A percentile compares a stretch with the other conserved stretches of the same genome.
Evolutionary conservation across 2,797 vertebrate genomes (phyloP).

Genomic region (Helostoma temminkii): DNA sequence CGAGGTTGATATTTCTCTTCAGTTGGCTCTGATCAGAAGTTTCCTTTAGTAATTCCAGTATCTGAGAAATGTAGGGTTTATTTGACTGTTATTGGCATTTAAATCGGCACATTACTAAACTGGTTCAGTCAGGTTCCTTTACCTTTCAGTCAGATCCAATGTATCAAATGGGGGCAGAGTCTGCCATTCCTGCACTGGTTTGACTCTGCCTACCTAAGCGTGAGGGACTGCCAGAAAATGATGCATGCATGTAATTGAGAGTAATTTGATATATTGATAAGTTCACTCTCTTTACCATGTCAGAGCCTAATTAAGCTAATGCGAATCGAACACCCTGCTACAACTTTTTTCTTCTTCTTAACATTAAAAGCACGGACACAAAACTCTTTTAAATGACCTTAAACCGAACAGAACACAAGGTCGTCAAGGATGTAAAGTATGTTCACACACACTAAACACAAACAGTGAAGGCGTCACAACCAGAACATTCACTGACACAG

Average conservation of each 20-base stretch:
- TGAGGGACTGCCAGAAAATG: neutral
- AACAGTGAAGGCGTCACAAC: too few species aligned
- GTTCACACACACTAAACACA: too few species aligned
- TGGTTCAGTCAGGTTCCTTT: constrained; percentile 36
- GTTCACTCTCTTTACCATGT: neutral
- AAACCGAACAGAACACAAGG: neutral
- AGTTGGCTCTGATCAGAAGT: constrained; percentile 21
- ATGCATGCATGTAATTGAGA: too few species aligned
- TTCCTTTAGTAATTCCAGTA: constrained; percentile 12
- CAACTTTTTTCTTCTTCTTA: too few species aligned
- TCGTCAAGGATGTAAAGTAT: neutral
- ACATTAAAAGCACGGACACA: neutral
- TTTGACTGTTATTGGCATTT: too few species aligned
- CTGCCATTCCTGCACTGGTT: too few species aligned
- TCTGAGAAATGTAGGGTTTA: constrained; percentile 22
- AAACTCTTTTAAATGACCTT: neutral
- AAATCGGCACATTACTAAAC: constrained; percentile 37
- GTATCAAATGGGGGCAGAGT: constrained; percentile 2
- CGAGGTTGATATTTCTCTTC: constrained; percentile 15
- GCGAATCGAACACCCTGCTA: neutral
- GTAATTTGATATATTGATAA: neutral
- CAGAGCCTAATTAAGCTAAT: neutral
- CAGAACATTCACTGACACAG: too few species aligned
- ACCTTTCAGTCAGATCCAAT: constrained; percentile 37
- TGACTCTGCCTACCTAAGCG: too few species aligned